Percentiles rank a stretch among this genome's conserved stretches.
Conservation (phyloP, 2,113 vertebrate genomes). For the Lagenorhynchus albirostris region DNA sequence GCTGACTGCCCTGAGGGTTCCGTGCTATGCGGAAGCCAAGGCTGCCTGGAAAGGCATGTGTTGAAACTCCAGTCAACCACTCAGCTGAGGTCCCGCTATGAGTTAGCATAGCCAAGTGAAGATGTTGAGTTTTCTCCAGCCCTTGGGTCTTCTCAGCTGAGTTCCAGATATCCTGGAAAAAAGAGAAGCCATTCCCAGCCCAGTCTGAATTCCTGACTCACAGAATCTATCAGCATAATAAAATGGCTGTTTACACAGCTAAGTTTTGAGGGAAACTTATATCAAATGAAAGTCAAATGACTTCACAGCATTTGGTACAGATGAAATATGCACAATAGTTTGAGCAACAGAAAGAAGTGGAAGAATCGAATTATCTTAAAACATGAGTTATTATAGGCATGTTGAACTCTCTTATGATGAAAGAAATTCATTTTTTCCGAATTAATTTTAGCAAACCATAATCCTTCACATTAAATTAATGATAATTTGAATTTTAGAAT, state of each 20-base stretch:
- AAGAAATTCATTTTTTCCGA: background rate
- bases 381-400: background rate
- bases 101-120: background rate
- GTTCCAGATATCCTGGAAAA: background rate
- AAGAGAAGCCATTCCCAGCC: background rate
- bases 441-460: conserved; percentile 13
- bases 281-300: background rate
- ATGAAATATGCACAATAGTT: background rate
- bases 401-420: background rate
- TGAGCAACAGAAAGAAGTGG: background rate
- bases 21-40: background rate
- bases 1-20: background rate
- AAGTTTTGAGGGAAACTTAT: background rate
- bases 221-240: background rate
- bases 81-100: background rate
- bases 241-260: background rate
- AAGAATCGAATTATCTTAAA: background rate
- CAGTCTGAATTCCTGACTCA: background rate
- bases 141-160: background rate
- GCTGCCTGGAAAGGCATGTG: background rate
- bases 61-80: background rate
- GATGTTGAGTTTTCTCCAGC: background rate
- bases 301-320: background rate
- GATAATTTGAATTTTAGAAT: conserved; percentile 2
- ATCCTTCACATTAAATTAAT: background rate